phyloP scores from a whole-genome alignment of 2,113 vertebrate genomes.

The Orthonyx spaldingii region DNA sequence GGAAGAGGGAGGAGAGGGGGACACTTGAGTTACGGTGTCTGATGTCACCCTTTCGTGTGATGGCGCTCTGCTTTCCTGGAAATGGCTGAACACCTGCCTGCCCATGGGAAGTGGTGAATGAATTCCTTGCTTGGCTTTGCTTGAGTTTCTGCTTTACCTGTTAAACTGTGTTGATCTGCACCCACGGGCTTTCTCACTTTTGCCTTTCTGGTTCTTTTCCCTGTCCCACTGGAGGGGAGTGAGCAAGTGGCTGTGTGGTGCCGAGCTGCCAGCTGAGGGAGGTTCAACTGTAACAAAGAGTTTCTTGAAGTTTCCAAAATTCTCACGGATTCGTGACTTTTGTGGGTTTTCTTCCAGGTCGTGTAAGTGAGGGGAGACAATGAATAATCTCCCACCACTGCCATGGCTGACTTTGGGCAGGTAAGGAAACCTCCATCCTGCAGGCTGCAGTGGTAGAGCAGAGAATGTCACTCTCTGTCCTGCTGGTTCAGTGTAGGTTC shows the following conservation, averaged over 20 bases:
- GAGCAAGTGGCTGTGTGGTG: rapidly evolving
- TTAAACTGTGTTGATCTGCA: not conserved
- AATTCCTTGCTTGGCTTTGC: not conserved
- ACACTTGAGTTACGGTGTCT: rapidly evolving
- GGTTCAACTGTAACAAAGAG: not conserved
- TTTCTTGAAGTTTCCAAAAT: not conserved
- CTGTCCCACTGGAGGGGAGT: rapidly evolving
- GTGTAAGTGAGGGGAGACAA: not conserved
- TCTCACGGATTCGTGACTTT: not conserved
- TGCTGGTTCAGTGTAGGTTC: not conserved
- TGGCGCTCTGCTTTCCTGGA: not conserved
- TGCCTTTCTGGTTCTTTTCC: not conserved
- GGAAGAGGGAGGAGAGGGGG: not conserved
- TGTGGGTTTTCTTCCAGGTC: not conserved
- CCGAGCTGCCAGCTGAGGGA: not conserved
- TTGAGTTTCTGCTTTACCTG: not conserved
- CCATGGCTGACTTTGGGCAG: not conserved
- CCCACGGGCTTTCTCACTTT: not conserved
- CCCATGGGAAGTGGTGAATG: not conserved
- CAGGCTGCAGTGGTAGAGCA: not conserved
- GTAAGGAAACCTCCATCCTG: not conserved
- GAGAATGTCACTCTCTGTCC: not conserved
- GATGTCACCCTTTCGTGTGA: rapidly evolving
- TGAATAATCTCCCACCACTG: not conserved
- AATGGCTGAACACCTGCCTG: not conserved